Percentiles rank a stretch among this genome's conserved stretches.
Evolutionary conservation across 2,888 invertebrate species (phyloP).

Genomic region (Diarsia rubi): DNA sequence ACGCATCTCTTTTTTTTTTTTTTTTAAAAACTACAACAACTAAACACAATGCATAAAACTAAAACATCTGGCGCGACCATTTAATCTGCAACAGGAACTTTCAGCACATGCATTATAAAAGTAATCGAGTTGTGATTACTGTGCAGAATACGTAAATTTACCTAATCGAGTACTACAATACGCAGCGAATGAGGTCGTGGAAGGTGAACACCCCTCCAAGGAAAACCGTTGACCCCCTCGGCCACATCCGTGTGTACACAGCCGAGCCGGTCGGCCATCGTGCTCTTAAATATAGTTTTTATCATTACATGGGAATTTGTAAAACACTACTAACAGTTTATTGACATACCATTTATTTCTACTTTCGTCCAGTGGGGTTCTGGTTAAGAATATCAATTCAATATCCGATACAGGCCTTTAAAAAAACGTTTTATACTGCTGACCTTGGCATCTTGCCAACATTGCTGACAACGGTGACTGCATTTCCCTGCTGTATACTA

Average conservation of each 20-base stretch:
- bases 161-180: slow-evolving; percentile 73
- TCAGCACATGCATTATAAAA: slow-evolving; percentile 29
- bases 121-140: slow-evolving; percentile 45
- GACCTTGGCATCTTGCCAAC: slow-evolving; percentile 65
- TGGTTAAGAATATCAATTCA: slow-evolving; percentile 28
- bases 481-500: slow-evolving; percentile 54
- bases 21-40: too few species aligned
- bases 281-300: slow-evolving; percentile 47
- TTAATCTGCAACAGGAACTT: slow-evolving; percentile 38
- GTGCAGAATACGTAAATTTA: slow-evolving; percentile 61
- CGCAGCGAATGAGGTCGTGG: slow-evolving; percentile 78
- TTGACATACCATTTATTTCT: not conserved
- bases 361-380: not conserved
- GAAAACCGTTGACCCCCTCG: slow-evolving; percentile 88
- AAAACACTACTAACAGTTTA: slow-evolving; percentile 31
- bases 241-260: slow-evolving; percentile 80
- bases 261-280: slow-evolving; percentile 47
- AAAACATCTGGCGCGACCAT: slow-evolving; percentile 44
- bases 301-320: slow-evolving; percentile 36
- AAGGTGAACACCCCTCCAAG: slow-evolving; percentile 89
- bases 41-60: slow-evolving; percentile 51
- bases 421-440: slow-evolving; percentile 47
- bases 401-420: slow-evolving; percentile 26
- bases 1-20: too few species aligned
- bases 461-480: slow-evolving; percentile 42